These are phyloP conservation scores for Ryuthela nishihirai DNA, from an alignment of 2,888 invertebrate genomes.

Conservation along the genomic window DNA sequence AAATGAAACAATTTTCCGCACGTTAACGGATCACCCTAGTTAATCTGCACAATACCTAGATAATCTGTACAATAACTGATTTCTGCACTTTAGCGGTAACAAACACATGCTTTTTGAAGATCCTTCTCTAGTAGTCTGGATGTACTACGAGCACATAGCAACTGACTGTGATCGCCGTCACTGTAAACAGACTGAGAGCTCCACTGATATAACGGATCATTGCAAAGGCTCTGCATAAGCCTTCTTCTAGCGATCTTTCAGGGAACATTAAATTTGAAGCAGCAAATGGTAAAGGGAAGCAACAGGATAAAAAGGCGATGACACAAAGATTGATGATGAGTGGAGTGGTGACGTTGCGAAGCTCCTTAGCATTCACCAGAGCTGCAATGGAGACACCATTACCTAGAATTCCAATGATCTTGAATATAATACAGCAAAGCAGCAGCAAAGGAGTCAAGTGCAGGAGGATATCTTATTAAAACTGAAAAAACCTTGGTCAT, in stretches of 20 bases:
- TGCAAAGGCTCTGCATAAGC: slow-evolving; percentile 76
- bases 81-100: too few species aligned
- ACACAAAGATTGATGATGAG: slow-evolving; percentile 80
- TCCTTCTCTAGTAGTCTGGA: slow-evolving; percentile 33
- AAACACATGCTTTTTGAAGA: slow-evolving; percentile 65
- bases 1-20: too few species aligned
- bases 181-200: slow-evolving; percentile 77
- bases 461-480: too few species aligned
- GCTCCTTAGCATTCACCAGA: slow-evolving; percentile 67
- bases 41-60: too few species aligned
- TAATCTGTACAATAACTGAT: too few species aligned
- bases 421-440: slow-evolving; percentile 73
- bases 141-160: slow-evolving; percentile 58
- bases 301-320: slow-evolving; percentile 78
- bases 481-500: too few species aligned
- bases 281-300: slow-evolving; percentile 76
- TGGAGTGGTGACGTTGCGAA: slow-evolving; percentile 78
- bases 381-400: slow-evolving; percentile 78
- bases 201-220: slow-evolving; percentile 87
- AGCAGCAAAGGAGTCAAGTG: slow-evolving; percentile 70
- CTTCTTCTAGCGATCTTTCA: slow-evolving; percentile 72
- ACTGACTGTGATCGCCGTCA: slow-evolving; percentile 85
- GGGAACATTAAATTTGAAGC: slow-evolving; percentile 72
- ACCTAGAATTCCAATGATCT: slow-evolving; percentile 71
- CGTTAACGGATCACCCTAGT: too few species aligned